Percentiles rank a stretch among this genome's conserved stretches.
Conservation (phyloP, 2,888 invertebrate genomes). For the Argyresthia albistria region DNA sequence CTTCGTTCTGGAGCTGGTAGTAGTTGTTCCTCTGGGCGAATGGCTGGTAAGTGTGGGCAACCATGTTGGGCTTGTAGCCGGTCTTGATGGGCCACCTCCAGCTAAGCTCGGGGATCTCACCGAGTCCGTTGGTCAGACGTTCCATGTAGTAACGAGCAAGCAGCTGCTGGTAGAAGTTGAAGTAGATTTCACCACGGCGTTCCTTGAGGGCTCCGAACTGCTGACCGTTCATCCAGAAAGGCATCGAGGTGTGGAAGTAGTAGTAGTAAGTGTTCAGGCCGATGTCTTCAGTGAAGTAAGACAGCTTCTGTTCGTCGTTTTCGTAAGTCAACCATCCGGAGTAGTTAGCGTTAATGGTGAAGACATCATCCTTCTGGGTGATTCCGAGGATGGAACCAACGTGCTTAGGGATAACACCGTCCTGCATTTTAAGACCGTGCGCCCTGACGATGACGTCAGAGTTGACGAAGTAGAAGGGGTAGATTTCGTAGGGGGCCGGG, state of each 20-base stretch:
- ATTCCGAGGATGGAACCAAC: constrained; percentile 43
- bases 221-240: constrained; percentile 75
- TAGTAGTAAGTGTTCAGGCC: constrained; percentile 78
- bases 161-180: constrained; percentile 77
- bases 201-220: constrained; percentile 60
- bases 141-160: constrained; percentile 77
- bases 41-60: constrained; percentile 43
- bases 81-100: constrained; percentile 60
- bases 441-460: constrained; percentile 62
- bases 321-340: constrained; percentile 63
- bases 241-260: constrained; percentile 74
- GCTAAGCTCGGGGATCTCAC: constrained; percentile 70
- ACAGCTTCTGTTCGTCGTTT: constrained; percentile 71
- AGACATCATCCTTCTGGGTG: constrained; percentile 43
- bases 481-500: constrained; percentile 78
- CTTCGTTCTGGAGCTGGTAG: constrained; percentile 71
- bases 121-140: constrained; percentile 73
- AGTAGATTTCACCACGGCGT: constrained; percentile 76
- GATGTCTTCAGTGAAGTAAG: constrained; percentile 81
- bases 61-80: constrained; percentile 70
- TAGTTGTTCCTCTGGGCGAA: constrained; percentile 73
- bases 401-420: constrained; percentile 30
- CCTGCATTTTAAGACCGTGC: constrained; percentile 51
- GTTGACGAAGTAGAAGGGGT: constrained; percentile 77
- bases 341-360: constrained; percentile 72